Conservation (phyloP, 1,140 invertebrate species). For the Drosophila nasuta region DNA sequence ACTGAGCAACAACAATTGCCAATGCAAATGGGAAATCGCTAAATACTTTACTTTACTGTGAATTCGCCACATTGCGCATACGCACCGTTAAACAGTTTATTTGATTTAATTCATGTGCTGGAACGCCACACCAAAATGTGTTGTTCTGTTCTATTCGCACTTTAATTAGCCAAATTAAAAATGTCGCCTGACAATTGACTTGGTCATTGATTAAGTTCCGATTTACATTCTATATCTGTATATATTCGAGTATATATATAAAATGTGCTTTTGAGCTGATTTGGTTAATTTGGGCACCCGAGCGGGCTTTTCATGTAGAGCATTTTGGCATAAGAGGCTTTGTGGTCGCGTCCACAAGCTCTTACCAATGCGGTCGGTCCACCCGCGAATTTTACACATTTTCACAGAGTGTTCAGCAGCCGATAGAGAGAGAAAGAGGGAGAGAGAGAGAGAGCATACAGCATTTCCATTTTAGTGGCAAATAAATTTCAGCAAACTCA, state of each 20-base stretch:
- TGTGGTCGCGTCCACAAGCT: constrained; percentile 11
- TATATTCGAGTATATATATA: not conserved
- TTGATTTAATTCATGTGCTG: constrained; percentile 20
- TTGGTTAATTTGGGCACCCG: constrained; percentile 49
- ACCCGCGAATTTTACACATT: constrained; percentile 12
- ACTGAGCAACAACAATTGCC: constrained; percentile 13
- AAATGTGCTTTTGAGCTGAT: constrained; percentile 41
- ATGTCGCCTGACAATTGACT: constrained; percentile 27
- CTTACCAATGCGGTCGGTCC: not conserved
- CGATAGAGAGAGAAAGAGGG: too few relatives aligned
- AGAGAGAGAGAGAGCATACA: not conserved
- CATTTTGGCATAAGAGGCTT: constrained; percentile 39
- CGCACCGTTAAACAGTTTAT: constrained; percentile 33
- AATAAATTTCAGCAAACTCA: too few relatives aligned
- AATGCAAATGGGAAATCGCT: constrained; percentile 22
- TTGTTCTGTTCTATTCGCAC: not conserved
- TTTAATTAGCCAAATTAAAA: constrained; percentile 51
- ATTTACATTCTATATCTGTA: not conserved
- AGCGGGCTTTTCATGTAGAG: not conserved
- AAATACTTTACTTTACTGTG: constrained; percentile 9
- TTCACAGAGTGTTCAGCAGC: not conserved
- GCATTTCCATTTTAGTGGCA: not conserved
- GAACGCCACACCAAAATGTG: not conserved
- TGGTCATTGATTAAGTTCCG: constrained; percentile 38
- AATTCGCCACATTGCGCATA: constrained; percentile 48